Percentiles rank a stretch among this genome's conserved stretches.
phyloP scores from a whole-genome alignment of 2,113 vertebrate species.

The Thalassarche chlororhynchos region DNA sequence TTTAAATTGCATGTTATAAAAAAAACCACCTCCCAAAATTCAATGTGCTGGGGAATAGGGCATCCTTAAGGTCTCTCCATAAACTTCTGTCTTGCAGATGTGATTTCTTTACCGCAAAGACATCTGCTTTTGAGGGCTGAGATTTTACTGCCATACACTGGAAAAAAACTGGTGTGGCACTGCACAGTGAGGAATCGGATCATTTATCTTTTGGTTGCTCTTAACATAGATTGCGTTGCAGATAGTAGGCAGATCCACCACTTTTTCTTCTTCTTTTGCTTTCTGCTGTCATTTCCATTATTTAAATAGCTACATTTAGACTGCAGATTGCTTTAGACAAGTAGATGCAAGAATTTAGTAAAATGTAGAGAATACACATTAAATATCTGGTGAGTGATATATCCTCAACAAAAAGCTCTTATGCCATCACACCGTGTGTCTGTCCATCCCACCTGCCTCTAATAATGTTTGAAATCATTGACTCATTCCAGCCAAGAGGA shows the following conservation, averaged over 20 bases:
- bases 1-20: background rate
- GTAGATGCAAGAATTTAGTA: background rate
- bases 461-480: background rate
- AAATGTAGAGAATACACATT: background rate
- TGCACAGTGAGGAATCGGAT: background rate
- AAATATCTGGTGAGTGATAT: background rate
- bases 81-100: background rate
- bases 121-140: background rate
- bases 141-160: background rate
- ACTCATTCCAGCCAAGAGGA: background rate
- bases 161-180: background rate
- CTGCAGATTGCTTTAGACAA: background rate
- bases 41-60: background rate
- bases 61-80: background rate
- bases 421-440: accelerated
- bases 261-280: background rate
- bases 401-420: background rate
- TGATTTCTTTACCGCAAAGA: background rate
- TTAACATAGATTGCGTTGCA: background rate
- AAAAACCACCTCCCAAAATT: background rate
- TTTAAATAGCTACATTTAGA: background rate
- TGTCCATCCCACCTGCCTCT: background rate
- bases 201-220: background rate
- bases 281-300: background rate
- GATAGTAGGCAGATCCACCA: background rate